Conservation (phyloP, 2,888 invertebrate genomes). For the Himalopsyche japonica region DNA sequence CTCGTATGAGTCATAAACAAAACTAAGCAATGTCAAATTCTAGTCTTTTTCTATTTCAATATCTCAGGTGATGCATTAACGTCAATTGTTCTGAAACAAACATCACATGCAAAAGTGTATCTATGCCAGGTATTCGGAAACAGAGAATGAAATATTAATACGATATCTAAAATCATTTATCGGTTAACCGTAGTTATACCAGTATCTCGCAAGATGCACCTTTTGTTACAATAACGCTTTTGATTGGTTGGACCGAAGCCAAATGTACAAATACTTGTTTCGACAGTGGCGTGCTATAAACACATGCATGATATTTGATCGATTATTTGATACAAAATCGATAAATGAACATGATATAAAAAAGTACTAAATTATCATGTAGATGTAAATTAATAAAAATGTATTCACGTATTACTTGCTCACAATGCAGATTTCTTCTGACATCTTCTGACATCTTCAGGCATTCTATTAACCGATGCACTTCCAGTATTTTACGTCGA, state of each 20-base stretch:
- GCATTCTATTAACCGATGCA: too few relatives aligned
- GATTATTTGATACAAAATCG: not conserved
- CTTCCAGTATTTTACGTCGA: too few relatives aligned
- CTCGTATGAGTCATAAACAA: too few relatives aligned
- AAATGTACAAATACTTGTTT: not conserved
- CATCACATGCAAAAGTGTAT: not conserved
- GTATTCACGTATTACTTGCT: too few relatives aligned
- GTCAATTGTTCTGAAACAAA: not conserved
- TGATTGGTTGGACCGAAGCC: not conserved
- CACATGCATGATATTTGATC: not conserved
- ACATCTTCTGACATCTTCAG: too few relatives aligned
- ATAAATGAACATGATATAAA: not conserved
- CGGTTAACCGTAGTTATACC: not conserved
- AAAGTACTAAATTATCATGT: not conserved
- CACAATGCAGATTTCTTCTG: too few relatives aligned
- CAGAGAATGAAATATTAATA: not conserved
- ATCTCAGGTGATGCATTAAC: not conserved
- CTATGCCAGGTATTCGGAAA: not conserved
- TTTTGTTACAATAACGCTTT: not conserved
- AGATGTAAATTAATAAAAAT: too few relatives aligned
- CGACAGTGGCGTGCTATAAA: not conserved
- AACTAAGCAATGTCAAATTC: too few relatives aligned
- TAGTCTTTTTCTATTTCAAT: not conserved
- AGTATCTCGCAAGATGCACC: not conserved
- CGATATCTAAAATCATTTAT: not conserved